Conservation (phyloP, 2,797 vertebrate genomes). For the Anabas testudineus region DNA sequence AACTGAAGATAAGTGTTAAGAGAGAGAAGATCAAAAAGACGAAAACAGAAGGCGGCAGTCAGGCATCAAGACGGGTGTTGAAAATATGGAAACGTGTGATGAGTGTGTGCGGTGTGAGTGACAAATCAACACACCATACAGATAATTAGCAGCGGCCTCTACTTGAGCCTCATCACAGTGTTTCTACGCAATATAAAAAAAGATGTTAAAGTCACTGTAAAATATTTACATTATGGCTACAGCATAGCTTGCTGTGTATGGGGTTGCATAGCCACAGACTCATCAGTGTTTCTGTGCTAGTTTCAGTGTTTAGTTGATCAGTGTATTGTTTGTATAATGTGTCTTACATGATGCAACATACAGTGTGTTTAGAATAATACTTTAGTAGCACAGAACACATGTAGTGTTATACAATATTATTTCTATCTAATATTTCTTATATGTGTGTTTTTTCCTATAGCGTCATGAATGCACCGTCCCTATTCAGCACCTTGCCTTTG, state of each 20-base stretch:
- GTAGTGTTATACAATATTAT: background rate
- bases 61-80: background rate
- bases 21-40: background rate
- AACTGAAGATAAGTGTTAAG: conserved; percentile 7
- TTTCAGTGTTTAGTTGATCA: too few relatives aligned
- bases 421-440: background rate
- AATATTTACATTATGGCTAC: background rate
- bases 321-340: too few relatives aligned
- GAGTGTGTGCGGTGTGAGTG: background rate
- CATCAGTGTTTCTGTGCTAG: too few relatives aligned
- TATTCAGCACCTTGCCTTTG: conserved; percentile 1
- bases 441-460: too few relatives aligned
- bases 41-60: conserved; percentile 12
- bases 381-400: too few relatives aligned
- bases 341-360: too few relatives aligned
- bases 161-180: background rate
- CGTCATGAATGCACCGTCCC: too few relatives aligned
- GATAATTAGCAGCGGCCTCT: conserved; percentile 19
- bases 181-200: background rate
- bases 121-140: background rate
- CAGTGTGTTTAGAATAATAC: background rate
- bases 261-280: too few relatives aligned
- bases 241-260: too few relatives aligned
- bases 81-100: conserved; percentile 7
- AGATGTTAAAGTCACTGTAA: background rate